Percentiles rank a stretch among this genome's conserved stretches.
Conservation (phyloP, 1,140 invertebrate genomes). For the Choristoneura fumiferana region DNA sequence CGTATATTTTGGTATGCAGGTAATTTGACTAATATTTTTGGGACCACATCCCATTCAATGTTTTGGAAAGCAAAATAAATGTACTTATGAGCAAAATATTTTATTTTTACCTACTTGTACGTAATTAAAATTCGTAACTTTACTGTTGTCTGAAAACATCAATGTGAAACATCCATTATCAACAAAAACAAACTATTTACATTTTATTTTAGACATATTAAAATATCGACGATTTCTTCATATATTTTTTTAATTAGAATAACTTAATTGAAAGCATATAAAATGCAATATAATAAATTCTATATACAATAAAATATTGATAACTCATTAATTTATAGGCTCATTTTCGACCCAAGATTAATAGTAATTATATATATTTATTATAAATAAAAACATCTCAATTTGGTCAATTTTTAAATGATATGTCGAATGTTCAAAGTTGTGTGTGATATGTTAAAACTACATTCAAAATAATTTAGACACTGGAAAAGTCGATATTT, state of each 20-base stretch:
- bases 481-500: constrained; percentile 58
- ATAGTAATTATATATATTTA: background rate
- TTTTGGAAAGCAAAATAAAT: background rate
- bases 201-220: constrained; percentile 45
- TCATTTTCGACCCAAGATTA: background rate
- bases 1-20: background rate
- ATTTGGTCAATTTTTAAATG: constrained; percentile 30
- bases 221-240: constrained; percentile 57
- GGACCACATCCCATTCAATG: background rate
- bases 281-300: background rate
- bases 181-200: constrained; percentile 75
- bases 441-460: constrained; percentile 55
- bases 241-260: background rate
- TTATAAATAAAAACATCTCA: background rate
- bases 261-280: background rate
- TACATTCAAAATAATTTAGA: constrained; percentile 25
- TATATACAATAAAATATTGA: background rate
- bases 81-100: constrained; percentile 16
- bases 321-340: background rate
- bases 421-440: constrained; percentile 38
- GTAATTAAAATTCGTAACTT: constrained; percentile 21
- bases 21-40: background rate
- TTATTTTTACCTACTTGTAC: constrained; percentile 7
- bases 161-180: constrained; percentile 69
- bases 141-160: constrained; percentile 54